Evolutionary conservation across 2,797 vertebrate species (phyloP), one percentile per base, ranked within the genome.

Genomic region (Sphaeramia orbicularis): DNA sequence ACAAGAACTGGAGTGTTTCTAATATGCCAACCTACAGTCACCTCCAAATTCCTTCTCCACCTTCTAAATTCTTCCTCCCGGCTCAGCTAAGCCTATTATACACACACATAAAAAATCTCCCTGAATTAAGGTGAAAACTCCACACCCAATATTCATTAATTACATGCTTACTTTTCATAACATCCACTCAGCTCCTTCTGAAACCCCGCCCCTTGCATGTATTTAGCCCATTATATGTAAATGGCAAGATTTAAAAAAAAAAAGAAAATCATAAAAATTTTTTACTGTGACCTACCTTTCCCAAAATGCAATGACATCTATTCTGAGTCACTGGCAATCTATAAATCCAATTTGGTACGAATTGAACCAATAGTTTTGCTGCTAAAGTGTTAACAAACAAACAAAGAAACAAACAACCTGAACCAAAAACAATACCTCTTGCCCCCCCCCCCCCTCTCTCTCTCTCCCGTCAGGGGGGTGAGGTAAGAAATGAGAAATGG

Each of bases 41-140:
- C 1, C 44, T 11, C 35, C 32, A 66, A 44, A 65, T 54, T 32
- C 40, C 27, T 76, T 49, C n/a, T 19, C 30, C 6, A 1, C 57
- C 40, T 74, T 30, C 24, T 21, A 24, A 24, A 70, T 38, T 72
- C 27, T 45, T 45, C 18, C 40, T 30, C 49, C 19, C 54, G 42
- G 62, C 18, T 52, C 18, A 10, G 27, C 42, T 72, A 59, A 67
- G 47, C 61, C 24, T 21, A 32, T 63, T 83, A 50, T 11, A 62
- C 16, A 42, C 60, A 76, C 40, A 72, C 42, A 48, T 4, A 1
- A 37, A 41, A 59, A 44, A 73, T 44, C 49, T 11, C n/a, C 1
- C 32, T n/a, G 58, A 57, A 62, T 72, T 66, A 62, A 61, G 59
- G 10, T 30, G 40, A 48, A 49, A 24, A 49, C 66, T 71, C 21